These are phyloP conservation scores for Pollenia angustigena DNA, from an alignment of 2,888 invertebrate species.

Conservation along the genomic window DNA sequence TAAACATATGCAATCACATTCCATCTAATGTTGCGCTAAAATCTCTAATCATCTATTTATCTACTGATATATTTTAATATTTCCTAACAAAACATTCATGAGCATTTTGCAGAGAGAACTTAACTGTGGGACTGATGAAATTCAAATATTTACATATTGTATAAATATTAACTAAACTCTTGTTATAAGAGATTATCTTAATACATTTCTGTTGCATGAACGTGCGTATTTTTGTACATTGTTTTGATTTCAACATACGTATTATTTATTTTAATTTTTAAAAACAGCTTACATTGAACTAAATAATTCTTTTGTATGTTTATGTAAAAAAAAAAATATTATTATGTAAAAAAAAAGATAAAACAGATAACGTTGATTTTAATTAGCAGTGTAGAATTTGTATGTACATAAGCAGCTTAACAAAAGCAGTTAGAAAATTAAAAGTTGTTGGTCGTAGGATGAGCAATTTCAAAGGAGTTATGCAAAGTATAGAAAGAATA, in stretches of 20 bases:
- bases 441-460: background rate
- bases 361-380: constrained; percentile 18
- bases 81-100: constrained; percentile 1
- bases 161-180: constrained; percentile 38
- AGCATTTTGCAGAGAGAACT: constrained; percentile 45
- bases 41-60: background rate
- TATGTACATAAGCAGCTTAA: background rate
- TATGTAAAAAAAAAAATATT: background rate
- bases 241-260: constrained; percentile 10
- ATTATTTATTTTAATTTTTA: background rate
- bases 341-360: constrained; percentile 17
- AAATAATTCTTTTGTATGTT: background rate
- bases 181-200: constrained; percentile 33
- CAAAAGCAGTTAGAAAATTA: background rate
- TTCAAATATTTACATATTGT: constrained; percentile 59
- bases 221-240: background rate
- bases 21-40: too few species aligned
- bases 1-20: too few species aligned
- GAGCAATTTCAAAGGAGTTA: constrained; percentile 1
- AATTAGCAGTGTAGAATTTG: constrained; percentile 18
- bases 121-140: constrained; percentile 45
- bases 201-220: background rate
- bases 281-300: background rate
- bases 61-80: background rate
- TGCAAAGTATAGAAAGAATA: background rate